Evolutionary conservation across 2,888 invertebrate genomes (phyloP), one percentile per base, ranked within the genome.

Genomic region (Elaeidobius kamerunicus): DNA sequence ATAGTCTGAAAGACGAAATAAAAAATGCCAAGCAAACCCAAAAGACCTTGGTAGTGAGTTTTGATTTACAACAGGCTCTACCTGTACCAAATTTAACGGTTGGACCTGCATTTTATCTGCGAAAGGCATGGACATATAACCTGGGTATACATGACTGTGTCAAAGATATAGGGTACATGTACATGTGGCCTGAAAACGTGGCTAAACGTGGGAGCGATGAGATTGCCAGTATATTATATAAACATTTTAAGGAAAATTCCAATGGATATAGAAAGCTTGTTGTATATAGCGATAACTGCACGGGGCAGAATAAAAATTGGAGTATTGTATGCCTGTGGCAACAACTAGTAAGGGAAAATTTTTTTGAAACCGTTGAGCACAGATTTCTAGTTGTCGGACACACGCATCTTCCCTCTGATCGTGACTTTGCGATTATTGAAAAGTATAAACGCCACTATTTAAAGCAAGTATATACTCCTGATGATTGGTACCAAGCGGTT

Each of bases 51-150:
- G 55, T 60, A 6, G 54, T 61, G 12, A 40, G 36, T 42, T 58
- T 61, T 51, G 58, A 61, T 38, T 40, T 60, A 36, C 52, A 59
- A 45, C 61, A 62, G 30, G 59, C 60, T 36, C 30, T 62, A 28
- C 59, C 57, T 11, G 55, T 54, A n/a, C 56, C 57, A 40, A 52
- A 48, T 35, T 35, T 60, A 34, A 59, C 56, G 20, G 44, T 43
- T 18, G 60, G 59, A 7, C 51, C 59, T 18, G 55, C 60, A 7
- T 62, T 60, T 57, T 62, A 62, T 49, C 38, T 57, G 27, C 19
- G 57, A 34, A 62, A 61, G 50, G 52, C 56, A 28, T 61, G 58
- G 60, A 30, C 23, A 14, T 51, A 60, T 40, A 61, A 61, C 42
- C 36, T 61, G 16, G 57, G 60, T 3, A 35, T 61, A 30, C 60